Base-by-base conservation (phyloP, 2,113 vertebrate genomes). In the Saccopteryx leptura region DNA sequence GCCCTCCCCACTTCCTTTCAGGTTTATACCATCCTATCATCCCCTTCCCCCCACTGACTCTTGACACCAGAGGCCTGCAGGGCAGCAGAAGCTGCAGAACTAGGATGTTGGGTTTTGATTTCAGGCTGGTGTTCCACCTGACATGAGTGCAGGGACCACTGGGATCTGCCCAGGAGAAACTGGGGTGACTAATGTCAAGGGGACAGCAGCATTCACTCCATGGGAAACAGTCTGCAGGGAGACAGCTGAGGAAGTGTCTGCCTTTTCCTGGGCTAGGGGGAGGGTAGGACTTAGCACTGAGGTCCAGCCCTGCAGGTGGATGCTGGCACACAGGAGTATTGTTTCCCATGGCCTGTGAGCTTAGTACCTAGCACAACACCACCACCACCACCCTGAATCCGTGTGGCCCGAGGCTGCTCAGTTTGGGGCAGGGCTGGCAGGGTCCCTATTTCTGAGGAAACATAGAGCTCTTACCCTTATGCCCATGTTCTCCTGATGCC, bases 71-170 rank as follows among this genome's bases (percentile, higher is more conserved):
- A 78, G 48, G 63, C 63, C 14, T 15, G 14, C 46, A 5, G 87
- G 72, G 87, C 72, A 14, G 11, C 33, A 0, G 50, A 15, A 9
- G 72, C 93, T 65, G 91, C 19, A 54, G 81, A 90, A 76, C 93
- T 28, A n/a, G 96, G 71, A 60, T 15, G 48, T 9, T 1, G 0
- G 63, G 89, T 48, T 81, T 72, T 0, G 24, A 56, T 48, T 91
- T 91, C 31, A 4, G 75, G 89, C 58, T 54, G 86, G 56, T 1
- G 0, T 61, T 60, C 74, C 31, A 28, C 61, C 75, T 78, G 52
- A 78, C 75, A 11, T 11, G 15, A n/a, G 52, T n/a, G 75, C 75
- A 23, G 75, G 75, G 75, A 39, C 21, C 52, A 15, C 13, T 0
- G 26, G 85, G 65, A 48, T 72, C 58, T 56, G 54, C 17, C 24